A percentile compares a stretch with the other conserved stretches of the same genome.
These are phyloP conservation scores for Auanema freiburgensis DNA, from an alignment of 2,888 invertebrate species.

Conservation along the genomic window DNA sequence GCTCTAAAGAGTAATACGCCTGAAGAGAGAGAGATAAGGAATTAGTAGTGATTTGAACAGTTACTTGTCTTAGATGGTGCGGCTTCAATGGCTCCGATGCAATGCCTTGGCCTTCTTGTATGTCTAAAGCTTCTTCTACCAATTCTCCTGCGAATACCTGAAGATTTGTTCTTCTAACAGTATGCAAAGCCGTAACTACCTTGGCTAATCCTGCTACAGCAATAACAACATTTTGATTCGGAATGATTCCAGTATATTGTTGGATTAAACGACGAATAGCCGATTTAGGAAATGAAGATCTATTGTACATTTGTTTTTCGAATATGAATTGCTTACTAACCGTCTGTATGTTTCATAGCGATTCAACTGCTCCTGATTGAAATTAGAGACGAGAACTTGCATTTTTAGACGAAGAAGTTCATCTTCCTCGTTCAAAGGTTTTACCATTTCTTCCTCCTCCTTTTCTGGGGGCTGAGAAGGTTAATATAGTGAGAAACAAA, in stretches of 20 bases:
- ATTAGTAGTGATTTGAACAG: background rate
- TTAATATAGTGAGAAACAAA: background rate
- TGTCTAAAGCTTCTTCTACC: conserved; percentile 80
- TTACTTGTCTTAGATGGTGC: conserved; percentile 33
- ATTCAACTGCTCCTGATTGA: conserved; percentile 95
- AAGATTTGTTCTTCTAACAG: conserved; percentile 1
- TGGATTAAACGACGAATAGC: conserved; percentile 77
- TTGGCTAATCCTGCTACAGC: conserved; percentile 99
- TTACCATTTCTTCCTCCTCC: conserved; percentile 15
- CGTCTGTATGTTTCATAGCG: conserved; percentile 97
- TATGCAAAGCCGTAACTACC: conserved; percentile 21
- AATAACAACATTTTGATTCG: conserved; percentile 97
- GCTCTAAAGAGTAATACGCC: conserved; percentile 47
- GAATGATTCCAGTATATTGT: conserved; percentile 86
- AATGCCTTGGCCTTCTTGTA: conserved; percentile 23
- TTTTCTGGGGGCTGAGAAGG: conserved; percentile 5
- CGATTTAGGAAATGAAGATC: conserved; percentile 41
- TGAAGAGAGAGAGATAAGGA: conserved; percentile 8
- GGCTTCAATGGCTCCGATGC: conserved; percentile 39
- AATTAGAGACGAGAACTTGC: conserved; percentile 88
- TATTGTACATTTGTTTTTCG: conserved; percentile 12
- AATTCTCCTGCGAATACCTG: conserved; percentile 94
- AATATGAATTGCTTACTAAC: conserved; percentile 61
- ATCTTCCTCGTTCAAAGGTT: conserved; percentile 33
- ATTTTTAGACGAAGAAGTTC: conserved; percentile 44